Evolutionary conservation across 2,888 invertebrate species (phyloP), one percentile per base, ranked within the genome.

Genomic region (Euplagia quadripunctaria): DNA sequence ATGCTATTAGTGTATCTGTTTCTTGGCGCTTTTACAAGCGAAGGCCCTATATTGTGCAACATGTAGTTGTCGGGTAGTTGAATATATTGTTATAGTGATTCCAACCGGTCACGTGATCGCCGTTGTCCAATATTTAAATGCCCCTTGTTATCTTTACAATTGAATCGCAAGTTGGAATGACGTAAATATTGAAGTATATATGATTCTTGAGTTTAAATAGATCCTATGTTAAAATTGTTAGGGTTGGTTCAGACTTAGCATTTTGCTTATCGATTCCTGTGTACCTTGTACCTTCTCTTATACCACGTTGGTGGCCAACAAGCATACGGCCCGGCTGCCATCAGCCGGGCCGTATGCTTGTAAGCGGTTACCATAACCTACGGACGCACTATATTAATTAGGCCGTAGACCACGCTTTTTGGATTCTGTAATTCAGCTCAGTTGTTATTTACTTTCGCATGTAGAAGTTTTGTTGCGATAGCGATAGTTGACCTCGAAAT

Each of bases 71-170:
- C 49, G 46, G 17, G 20, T 71, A 83, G 71, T 65, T 71, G 65
- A 79, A 79, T 72, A 72, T 79, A 79, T 81, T 71, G 71, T 70
- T 80, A 70, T 65, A 68, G 43, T 73, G 61, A 71, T 65, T 74
- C 76, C 72, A 55, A 72, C 76, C 65, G 63, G 64, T 69, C 68
- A 49, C 72, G 64, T 51, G 52, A 68, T 43, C 65, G 78, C 71
- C 69, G 61, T 64, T 72, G 58, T 76, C 72, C 52, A 52, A 69
- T 58, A 74, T 70, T 76, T 75, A 74, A 76, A 75, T 77, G 74
- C 74, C 71, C 76, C 61, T 73, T 42, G 75, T 31, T 31, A 31
- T 31, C 76, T 78, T 74, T 70, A 78, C 73, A 79, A 71, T 76
- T 81, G 74, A n/a, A 63, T 42, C 42, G 31, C 20, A 49, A 68